A percentile compares a stretch with the other conserved stretches of the same genome.
Conservation (phyloP, 2,113 vertebrate species). For the Thomomys bottae region DNA sequence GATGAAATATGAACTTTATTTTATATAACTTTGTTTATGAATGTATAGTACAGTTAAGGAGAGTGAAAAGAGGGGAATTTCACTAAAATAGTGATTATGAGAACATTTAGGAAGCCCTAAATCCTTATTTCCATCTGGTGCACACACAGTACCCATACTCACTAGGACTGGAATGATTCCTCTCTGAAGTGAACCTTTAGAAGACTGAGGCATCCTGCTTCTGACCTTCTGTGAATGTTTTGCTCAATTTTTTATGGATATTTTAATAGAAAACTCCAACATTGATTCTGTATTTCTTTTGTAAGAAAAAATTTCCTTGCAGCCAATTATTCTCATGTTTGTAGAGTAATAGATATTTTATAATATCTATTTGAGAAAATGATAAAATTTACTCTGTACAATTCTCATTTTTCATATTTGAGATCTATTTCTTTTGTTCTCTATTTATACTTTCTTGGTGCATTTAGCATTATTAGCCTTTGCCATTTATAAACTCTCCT, state of each 20-base stretch:
- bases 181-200: slow-evolving; percentile 45
- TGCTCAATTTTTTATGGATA: background rate
- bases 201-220: background rate
- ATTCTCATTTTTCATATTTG: background rate
- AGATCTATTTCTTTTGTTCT: background rate
- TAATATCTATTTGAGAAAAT: background rate
- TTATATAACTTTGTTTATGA: background rate
- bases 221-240: background rate
- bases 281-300: background rate
- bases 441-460: background rate
- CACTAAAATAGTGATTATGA: slow-evolving; percentile 37
- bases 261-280: background rate
- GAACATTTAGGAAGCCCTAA: slow-evolving; percentile 37
- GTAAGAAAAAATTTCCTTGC: background rate
- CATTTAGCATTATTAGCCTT: background rate
- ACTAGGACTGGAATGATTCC: slow-evolving; percentile 26
- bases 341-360: background rate
- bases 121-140: slow-evolving; percentile 49
- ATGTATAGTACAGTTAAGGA: slow-evolving; percentile 30
- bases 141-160: slow-evolving; percentile 20
- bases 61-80: slow-evolving; percentile 4
- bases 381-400: background rate
- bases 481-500: background rate
- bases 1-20: background rate
- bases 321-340: background rate